Evolutionary conservation across 2,888 invertebrate species (phyloP).

Genomic region (Nemotelus nigrinus): DNA sequence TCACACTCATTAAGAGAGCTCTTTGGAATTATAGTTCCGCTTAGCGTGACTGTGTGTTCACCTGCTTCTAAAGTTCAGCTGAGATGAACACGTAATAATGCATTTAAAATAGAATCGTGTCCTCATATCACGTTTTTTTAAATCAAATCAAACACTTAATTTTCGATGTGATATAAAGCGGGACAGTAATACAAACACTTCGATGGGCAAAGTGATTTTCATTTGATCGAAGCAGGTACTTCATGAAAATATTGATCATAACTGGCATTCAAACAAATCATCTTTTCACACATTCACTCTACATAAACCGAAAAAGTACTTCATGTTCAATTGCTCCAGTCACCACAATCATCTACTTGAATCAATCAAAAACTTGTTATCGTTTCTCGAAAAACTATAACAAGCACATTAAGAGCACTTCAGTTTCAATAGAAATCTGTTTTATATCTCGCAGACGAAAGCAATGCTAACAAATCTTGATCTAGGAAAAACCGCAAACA

Average conservation of each 20-base stretch:
- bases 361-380: slow-evolving; percentile 34
- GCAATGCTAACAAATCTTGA: neutral
- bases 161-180: no score
- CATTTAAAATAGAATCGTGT: no score
- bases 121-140: no score
- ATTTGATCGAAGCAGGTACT: no score
- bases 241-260: neutral
- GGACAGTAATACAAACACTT: no score
- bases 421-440: neutral
- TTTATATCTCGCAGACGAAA: neutral
- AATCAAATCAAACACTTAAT: no score
- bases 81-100: no score
- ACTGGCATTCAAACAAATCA: slow-evolving; percentile 19
- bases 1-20: no score
- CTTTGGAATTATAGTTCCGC: no score
- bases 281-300: neutral
- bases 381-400: slow-evolving; percentile 25
- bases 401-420: slow-evolving; percentile 35
- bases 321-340: neutral
- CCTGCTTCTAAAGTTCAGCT: no score
- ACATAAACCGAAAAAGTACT: slow-evolving; percentile 4
- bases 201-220: no score
- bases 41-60: no score
- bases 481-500: neutral
- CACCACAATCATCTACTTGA: slow-evolving; percentile 17